Percentiles rank a stretch among this genome's conserved stretches.
These are phyloP conservation scores for Apolygus lucorum DNA, from an alignment of 1,140 invertebrate species.

Conservation along the genomic window DNA sequence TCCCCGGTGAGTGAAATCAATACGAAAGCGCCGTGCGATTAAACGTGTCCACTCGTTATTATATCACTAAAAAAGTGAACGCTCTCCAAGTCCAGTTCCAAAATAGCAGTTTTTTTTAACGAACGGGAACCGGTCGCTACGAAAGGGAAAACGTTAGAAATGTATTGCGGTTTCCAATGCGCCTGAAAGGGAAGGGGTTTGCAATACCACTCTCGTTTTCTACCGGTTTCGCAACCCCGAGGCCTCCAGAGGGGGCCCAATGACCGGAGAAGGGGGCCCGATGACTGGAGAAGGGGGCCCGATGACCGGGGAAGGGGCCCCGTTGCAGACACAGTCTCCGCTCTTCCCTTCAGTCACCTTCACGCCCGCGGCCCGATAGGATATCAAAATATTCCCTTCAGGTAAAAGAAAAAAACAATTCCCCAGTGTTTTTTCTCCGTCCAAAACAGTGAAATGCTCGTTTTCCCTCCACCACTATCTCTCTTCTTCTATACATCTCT, in stretches of 20 bases:
- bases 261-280: background rate
- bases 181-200: background rate
- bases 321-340: background rate
- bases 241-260: background rate
- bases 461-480: background rate
- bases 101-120: too few species aligned
- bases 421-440: background rate
- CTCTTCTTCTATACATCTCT: background rate
- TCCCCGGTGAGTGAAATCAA: too few species aligned
- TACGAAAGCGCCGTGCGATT: too few species aligned
- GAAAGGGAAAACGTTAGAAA: background rate
- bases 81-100: too few species aligned
- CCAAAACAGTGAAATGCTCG: background rate
- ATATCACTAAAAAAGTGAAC: too few species aligned
- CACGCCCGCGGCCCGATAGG: background rate
- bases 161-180: background rate
- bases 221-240: background rate
- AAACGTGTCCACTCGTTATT: too few species aligned
- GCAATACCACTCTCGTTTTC: slow-evolving; percentile 8
- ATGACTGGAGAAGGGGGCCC: background rate
- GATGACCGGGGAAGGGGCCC: background rate
- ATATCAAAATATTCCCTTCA: background rate
- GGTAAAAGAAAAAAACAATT: background rate
- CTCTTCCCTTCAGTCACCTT: background rate
- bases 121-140: background rate